phyloP scores from a whole-genome alignment of 2,797 vertebrate species.

The Macrochelys suwanniensis region DNA sequence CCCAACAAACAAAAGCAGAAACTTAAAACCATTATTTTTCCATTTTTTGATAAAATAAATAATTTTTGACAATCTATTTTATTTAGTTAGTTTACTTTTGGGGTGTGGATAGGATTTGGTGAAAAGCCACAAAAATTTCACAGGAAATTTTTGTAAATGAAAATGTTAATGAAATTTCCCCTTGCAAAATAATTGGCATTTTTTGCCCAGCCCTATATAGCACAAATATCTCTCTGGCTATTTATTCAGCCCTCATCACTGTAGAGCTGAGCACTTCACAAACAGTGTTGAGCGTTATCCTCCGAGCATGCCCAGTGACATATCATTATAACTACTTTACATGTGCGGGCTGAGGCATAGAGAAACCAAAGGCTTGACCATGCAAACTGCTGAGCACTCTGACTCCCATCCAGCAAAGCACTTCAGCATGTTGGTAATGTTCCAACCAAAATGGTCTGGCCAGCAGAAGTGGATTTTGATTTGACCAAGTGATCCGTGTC shows the following conservation, averaged over 20 bases:
- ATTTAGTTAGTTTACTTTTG: not conserved
- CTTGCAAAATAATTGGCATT: not conserved
- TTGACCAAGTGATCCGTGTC: not conserved
- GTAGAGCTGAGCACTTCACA: not conserved
- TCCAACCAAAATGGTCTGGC: not conserved
- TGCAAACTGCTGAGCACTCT: not conserved
- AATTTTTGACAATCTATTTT: not conserved
- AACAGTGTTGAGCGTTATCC: not conserved
- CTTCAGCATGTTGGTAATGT: not conserved
- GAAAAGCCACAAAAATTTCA: not conserved
- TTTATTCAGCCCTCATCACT: not conserved
- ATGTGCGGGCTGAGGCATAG: not conserved
- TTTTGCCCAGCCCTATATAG: not conserved
- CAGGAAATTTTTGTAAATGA: not conserved
- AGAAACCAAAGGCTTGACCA: not conserved
- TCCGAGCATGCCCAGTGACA: not conserved
- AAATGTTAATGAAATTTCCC: not conserved
- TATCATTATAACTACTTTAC: not conserved
- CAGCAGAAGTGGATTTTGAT: fast-evolving
- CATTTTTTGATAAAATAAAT: not conserved
- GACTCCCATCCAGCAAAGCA: not conserved
- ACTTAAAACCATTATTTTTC: not conserved
- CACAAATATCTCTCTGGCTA: not conserved
- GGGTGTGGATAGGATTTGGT: not conserved
- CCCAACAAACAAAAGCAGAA: not conserved